Percentiles rank a stretch among this genome's conserved stretches.
phyloP scores from a whole-genome alignment of 92 coral and sea anemone genomes.

The Palythoa grandiflora region DNA sequence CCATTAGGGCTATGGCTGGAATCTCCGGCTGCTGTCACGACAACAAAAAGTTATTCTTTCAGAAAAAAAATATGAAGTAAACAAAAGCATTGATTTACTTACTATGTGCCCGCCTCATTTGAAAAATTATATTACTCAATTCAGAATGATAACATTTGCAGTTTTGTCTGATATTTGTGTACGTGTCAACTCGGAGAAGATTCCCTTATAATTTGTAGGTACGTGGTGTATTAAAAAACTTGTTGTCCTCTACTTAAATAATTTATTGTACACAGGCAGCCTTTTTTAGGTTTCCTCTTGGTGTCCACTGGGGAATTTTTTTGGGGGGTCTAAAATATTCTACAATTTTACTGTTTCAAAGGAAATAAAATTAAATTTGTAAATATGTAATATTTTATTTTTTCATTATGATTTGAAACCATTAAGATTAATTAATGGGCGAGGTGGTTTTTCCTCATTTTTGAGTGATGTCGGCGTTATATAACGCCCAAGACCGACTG shows the following conservation, averaged over 20 bases:
- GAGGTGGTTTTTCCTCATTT: neutral
- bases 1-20: slow-evolving; percentile 64
- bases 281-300: neutral
- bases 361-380: no score
- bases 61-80: neutral
- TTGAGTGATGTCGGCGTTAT: neutral
- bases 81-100: neutral
- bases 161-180: slow-evolving; percentile 7
- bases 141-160: neutral
- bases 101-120: slow-evolving; percentile 53
- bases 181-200: slow-evolving; percentile 39
- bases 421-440: neutral
- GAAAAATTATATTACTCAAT: neutral
- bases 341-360: neutral
- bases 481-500: no score
- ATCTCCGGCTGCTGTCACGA: slow-evolving; percentile 56
- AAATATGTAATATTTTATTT: no score
- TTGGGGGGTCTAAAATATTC: neutral
- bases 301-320: neutral
- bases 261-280: neutral
- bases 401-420: no score
- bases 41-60: neutral
- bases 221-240: neutral
- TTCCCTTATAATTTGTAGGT: neutral
- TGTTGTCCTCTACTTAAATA: slow-evolving; percentile 6